Evolutionary conservation across 30 jellyfish, hydroid and myxozoan species (phyloP), one percentile per base, ranked within the genome.

Genomic region (Turritopsis rubra): DNA sequence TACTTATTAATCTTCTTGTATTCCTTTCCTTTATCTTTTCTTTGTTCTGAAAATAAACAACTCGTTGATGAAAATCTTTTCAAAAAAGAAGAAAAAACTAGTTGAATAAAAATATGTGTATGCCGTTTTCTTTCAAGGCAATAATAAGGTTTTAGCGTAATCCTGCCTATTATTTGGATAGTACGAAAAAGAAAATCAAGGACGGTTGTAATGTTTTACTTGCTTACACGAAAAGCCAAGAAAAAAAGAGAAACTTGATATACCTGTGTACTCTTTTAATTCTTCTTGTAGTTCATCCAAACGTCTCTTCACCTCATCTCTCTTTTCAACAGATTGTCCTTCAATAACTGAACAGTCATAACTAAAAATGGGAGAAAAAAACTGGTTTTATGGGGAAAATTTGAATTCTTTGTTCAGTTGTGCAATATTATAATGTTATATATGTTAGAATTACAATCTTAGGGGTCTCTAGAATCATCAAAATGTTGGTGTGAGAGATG

Each of bases 21-120:
- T 30, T 81, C 95, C 26, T 83, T 86, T 29, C 94, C 95, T 75
- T 87, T 91, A 31, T 65, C 87, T 75, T 87, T 87, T 72, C 72
- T 90, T 80, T 84, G 89, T 8, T 87, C 97, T 91, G 53, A 53
- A 77, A 72, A 84, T 1, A 52, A 79, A 19, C 28, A n/a, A 27
- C 0, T 7, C 0, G 19, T 68, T 68, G 77, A n/a, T 19, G 77
- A 68, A 68, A 68, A 17, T n/a, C 23, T 0, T 1, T 52, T 16
- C 8, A 18, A 78, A 19, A 41, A 18, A 5, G 21, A 65, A 75
- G 25, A 41, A 30, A 54, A 21, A 75, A 30, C 84, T 70, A 1
- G 22, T n/a, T n/a, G n/a, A n/a, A n/a, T n/a, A n/a, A n/a, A n/a
- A n/a, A n/a, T n/a, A n/a, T n/a, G n/a, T n/a, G n/a, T n/a, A n/a